phyloP scores from a whole-genome alignment of 2,888 invertebrate genomes.

The Netelia fuscicornis region DNA sequence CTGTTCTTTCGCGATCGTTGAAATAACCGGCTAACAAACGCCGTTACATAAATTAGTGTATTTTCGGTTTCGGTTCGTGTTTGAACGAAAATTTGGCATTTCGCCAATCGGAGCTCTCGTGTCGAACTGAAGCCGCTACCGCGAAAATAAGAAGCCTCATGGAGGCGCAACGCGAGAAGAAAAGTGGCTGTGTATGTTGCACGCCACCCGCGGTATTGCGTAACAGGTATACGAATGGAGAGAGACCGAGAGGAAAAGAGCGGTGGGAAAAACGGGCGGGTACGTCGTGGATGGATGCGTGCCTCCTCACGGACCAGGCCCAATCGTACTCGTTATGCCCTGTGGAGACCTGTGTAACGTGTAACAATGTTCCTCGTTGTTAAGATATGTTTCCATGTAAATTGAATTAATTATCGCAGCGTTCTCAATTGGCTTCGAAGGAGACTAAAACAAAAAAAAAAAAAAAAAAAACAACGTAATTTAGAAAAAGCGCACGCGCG shows the following conservation, averaged over 20 bases:
- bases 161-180: slow-evolving; percentile 67
- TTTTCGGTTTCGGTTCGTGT: slow-evolving; percentile 75
- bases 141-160: slow-evolving; percentile 76
- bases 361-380: slow-evolving; percentile 58
- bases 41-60: slow-evolving; percentile 83
- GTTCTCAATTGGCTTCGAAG: slow-evolving; percentile 18
- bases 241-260: background rate
- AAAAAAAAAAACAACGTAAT: slow-evolving; percentile 12
- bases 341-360: slow-evolving; percentile 7
- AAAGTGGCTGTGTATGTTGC: slow-evolving; percentile 68
- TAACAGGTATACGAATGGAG: slow-evolving; percentile 77
- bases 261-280: slow-evolving; percentile 63
- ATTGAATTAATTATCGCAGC: slow-evolving; percentile 61
- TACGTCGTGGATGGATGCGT: slow-evolving; percentile 48
- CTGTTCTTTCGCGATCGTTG: slow-evolving; percentile 47
- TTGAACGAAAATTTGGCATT: slow-evolving; percentile 80
- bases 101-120: slow-evolving; percentile 76
- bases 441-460: background rate
- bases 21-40: slow-evolving; percentile 69
- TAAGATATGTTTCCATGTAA: slow-evolving; percentile 50
- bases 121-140: slow-evolving; percentile 79
- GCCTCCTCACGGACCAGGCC: slow-evolving; percentile 3
- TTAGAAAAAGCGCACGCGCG: slow-evolving; percentile 20
- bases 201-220: slow-evolving; percentile 76
- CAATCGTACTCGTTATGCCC: slow-evolving; percentile 59